These are phyloP conservation scores for Delphinapterus leucas DNA, from an alignment of 2,113 vertebrate species.

Conservation along the genomic window DNA sequence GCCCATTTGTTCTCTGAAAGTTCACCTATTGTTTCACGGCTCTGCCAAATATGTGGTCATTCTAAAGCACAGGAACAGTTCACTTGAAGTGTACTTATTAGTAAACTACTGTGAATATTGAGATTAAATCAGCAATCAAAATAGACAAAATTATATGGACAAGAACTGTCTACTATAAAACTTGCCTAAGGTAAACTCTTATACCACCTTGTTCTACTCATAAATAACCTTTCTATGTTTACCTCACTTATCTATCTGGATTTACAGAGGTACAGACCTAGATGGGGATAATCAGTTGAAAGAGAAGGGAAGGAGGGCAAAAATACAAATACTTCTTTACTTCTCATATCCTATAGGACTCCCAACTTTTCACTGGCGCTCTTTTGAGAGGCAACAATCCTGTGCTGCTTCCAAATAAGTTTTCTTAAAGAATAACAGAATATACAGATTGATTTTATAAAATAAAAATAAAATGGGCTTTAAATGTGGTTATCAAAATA, in stretches of 20 bases:
- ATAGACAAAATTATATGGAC: neutral
- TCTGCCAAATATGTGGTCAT: constrained; percentile 3
- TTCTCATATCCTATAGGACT: neutral
- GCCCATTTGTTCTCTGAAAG: constrained; percentile 37
- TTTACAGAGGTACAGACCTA: neutral
- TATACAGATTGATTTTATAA: neutral
- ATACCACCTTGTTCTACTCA: neutral
- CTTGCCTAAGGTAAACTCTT: neutral
- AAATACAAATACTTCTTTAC: neutral
- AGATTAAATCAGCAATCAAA: constrained; percentile 16
- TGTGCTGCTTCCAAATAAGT: neutral
- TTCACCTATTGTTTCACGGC: neutral
- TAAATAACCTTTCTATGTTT: neutral
- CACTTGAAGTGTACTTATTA: neutral
- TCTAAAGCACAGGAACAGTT: neutral
- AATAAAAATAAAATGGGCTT: neutral
- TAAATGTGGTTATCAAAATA: constrained; percentile 9
- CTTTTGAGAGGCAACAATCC: neutral
- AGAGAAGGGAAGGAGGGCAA: neutral
- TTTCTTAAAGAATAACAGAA: constrained; percentile 4
- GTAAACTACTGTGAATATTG: neutral
- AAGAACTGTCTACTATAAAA: neutral
- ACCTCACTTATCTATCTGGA: neutral
- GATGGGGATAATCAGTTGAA: neutral
- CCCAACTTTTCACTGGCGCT: neutral